Evolutionary conservation across 2,113 vertebrate genomes (phyloP).

Genomic region (Dasyprocta punctata): DNA sequence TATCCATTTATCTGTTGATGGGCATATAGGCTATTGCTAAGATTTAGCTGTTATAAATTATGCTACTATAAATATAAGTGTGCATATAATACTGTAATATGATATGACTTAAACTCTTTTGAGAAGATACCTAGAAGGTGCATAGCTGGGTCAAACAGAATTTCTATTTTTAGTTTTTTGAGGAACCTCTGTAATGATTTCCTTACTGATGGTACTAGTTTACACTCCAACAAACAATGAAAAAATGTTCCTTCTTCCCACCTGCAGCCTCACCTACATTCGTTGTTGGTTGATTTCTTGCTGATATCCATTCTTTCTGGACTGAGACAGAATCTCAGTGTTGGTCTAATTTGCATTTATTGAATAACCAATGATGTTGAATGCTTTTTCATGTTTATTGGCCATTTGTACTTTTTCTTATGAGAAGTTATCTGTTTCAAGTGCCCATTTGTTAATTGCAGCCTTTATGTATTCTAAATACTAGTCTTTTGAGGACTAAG

Average conservation of each 20-base stretch:
- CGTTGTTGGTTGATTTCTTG: neutral
- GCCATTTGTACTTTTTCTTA: too few relatives aligned
- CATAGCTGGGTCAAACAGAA: neutral
- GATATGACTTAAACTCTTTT: neutral
- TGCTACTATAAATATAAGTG: neutral
- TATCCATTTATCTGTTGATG: neutral
- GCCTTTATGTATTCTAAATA: too few relatives aligned
- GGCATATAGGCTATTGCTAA: neutral
- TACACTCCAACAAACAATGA: neutral
- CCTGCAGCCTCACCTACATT: neutral
- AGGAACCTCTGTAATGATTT: neutral
- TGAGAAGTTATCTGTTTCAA: too few relatives aligned
- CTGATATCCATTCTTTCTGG: neutral
- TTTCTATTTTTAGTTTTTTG: neutral
- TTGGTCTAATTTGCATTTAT: neutral
- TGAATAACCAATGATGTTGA: neutral
- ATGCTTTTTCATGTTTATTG: too few relatives aligned
- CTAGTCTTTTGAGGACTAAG: too few relatives aligned
- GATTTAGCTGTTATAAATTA: neutral
- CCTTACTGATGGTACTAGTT: neutral
- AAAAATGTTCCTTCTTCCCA: too few relatives aligned
- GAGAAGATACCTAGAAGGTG: neutral
- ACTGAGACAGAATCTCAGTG: neutral
- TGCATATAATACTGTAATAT: neutral
- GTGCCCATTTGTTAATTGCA: too few relatives aligned